Evolutionary conservation across 2,113 vertebrate species (phyloP).

Genomic region (Gnathonemus longibarbis): DNA sequence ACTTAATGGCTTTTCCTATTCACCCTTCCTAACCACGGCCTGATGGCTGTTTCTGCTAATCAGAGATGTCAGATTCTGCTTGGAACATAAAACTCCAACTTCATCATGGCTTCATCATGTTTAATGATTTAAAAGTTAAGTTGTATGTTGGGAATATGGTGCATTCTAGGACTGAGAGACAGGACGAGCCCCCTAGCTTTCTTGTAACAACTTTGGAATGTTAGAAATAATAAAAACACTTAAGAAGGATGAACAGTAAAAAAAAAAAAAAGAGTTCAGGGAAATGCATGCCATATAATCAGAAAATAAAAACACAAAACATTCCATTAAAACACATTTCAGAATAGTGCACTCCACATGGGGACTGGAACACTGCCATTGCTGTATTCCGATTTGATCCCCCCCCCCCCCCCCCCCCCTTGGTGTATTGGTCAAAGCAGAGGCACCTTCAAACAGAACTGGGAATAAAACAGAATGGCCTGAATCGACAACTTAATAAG

Average conservation of each 20-base stretch:
- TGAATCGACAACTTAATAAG: conserved; percentile 28
- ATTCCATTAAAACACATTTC: not conserved
- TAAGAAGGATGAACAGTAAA: not conserved
- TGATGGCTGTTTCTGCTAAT: conserved; percentile 70
- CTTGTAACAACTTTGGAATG: not conserved
- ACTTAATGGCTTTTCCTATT: conserved; percentile 77
- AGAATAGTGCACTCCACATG: not conserved
- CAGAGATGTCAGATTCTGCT: conserved; percentile 69
- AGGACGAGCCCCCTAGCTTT: not conserved
- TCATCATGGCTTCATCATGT: conserved; percentile 67
- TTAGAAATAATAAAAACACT: not conserved
- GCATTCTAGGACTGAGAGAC: conserved; percentile 14
- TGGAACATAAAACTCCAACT: conserved; percentile 65
- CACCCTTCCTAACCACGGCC: conserved; percentile 68
- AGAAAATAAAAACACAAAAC: not conserved
- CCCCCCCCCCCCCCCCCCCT: no score
- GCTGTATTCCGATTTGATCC: not conserved
- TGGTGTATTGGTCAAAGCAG: conserved; percentile 9
- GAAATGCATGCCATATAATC: not conserved
- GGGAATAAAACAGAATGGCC: conserved; percentile 23
- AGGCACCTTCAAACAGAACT: conserved; percentile 22
- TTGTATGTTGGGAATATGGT: conserved; percentile 54
- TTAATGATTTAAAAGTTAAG: conserved; percentile 66
- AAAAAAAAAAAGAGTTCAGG: not conserved
- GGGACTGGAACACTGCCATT: not conserved